Conservation (phyloP, 2,797 vertebrate species). For the Hemitrygon akajei region DNA sequence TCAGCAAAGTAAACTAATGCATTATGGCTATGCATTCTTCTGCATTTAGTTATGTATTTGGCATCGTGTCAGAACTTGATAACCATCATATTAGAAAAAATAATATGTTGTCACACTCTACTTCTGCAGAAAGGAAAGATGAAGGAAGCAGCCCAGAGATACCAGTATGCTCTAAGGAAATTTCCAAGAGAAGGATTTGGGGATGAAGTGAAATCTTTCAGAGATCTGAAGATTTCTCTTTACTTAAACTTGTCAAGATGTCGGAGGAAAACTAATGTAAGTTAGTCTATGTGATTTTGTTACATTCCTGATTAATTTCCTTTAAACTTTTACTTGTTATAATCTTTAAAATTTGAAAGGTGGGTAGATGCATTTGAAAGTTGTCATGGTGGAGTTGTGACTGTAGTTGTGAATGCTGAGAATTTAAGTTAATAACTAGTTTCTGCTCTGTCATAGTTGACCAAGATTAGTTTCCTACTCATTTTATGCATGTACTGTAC, state of each 20-base stretch:
- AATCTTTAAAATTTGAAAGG: neutral
- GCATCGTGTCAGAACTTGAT: neutral
- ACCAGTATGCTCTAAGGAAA: conserved; percentile 93
- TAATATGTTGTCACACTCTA: neutral
- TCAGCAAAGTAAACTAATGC: neutral
- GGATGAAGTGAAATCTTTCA: conserved; percentile 91
- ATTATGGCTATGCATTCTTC: neutral
- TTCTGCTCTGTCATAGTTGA: neutral
- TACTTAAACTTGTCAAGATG: conserved; percentile 93
- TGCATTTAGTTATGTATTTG: too few species aligned
- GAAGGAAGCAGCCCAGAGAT: conserved; percentile 96
- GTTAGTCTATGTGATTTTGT: conserved; percentile 43
- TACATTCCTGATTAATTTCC: neutral
- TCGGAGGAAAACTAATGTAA: conserved; percentile 96
- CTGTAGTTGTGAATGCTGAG: neutral
- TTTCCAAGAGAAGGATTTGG: conserved; percentile 96
- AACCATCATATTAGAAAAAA: neutral
- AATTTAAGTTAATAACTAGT: neutral
- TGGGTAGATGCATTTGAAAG: neutral
- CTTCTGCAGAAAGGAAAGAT: conserved; percentile 89
- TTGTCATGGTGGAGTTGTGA: neutral
- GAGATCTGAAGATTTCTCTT: conserved; percentile 85
- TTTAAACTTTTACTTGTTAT: neutral
- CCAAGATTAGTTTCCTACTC: neutral
- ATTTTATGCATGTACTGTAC: too few species aligned